Base-by-base conservation (phyloP, 92 coral and sea anemone genomes). In the Epizoanthus scotinus region DNA sequence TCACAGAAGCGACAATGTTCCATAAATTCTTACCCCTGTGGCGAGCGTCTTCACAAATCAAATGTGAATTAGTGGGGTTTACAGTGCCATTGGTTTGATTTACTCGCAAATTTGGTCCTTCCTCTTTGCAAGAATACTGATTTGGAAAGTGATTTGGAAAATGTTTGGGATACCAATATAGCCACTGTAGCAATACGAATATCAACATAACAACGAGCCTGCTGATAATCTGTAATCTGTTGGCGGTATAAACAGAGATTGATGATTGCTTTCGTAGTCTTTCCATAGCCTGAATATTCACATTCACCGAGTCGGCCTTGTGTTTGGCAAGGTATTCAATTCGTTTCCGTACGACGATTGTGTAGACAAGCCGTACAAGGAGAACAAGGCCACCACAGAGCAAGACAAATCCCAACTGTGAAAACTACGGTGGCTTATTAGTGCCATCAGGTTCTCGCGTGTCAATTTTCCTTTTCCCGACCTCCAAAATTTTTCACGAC, bases 341-440 rank as follows among this genome's bases (percentile, higher is more conserved):
- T 44, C 75, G 75, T 24, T 70, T 49, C 75, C 22, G 25, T 19
- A 70, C 60, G 75, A 8, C 13, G 18, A 38, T 9, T 21, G 36
- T 0, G 60, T 49, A 40, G 27, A 49, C 57, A n/a, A 70, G 26
- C 9, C 10, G 36, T 6, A 70, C 24, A 13, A 44, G 6, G 17
- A 24, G 17, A 49, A 49, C 7, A 6, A n/a, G 6, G 8, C 31
- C 75, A 20, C 1, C 0, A 4, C 8, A 5, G 21, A 65, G 8
- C 42, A 20, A 10, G 8, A 49, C 14, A 70, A 70, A 52, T 19
- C 59, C 75, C 58, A 31, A 70, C 7, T 70, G 75, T 2, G 75
- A 59, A 21, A n/a, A n/a, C n/a, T n/a, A n/a, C n/a, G n/a, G n/a
- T n/a, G n/a, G n/a, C n/a, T n/a, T n/a, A n/a, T n/a, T n/a, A n/a